A percentile compares a stretch with the other conserved stretches of the same genome.
Evolutionary conservation across 2,113 vertebrate genomes (phyloP).

Genomic region (Malurus melanocephalus): DNA sequence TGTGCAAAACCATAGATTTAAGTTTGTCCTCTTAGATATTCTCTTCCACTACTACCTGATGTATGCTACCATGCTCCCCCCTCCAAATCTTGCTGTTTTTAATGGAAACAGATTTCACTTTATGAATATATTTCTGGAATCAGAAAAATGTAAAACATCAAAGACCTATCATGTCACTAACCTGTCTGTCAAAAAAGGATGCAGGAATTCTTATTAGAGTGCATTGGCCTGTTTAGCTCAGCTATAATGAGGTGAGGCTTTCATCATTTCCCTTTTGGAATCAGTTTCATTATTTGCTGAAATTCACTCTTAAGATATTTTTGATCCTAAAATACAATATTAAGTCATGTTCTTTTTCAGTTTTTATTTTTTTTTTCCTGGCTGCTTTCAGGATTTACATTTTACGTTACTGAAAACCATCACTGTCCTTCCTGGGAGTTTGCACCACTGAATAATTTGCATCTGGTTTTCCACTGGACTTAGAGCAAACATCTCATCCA

Average conservation of each 20-base stretch:
- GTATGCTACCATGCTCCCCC: not conserved
- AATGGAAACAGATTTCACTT: not conserved
- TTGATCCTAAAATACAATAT: not conserved
- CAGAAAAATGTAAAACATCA: conserved; percentile 7
- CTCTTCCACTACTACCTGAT: not conserved
- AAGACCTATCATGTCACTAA: not conserved
- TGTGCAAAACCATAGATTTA: not conserved
- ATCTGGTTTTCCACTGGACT: not conserved
- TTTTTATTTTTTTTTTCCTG: not conserved
- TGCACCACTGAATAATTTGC: not conserved
- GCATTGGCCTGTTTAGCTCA: conserved; percentile 30
- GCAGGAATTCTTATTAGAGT: conserved; percentile 2
- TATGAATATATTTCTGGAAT: not conserved
- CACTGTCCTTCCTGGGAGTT: not conserved
- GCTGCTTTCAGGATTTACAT: not conserved
- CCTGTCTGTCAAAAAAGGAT: not conserved
- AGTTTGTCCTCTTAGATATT: not conserved
- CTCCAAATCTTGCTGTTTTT: not conserved
- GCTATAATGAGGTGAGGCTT: conserved; percentile 20
- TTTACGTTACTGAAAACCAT: not conserved
- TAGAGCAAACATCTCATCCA: not conserved
- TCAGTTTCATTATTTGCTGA: not conserved
- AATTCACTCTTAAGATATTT: not conserved
- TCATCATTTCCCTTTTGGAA: conserved; percentile 31
- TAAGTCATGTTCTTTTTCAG: not conserved